Conservation (phyloP, 1,140 invertebrate genomes). For the Lasioglossum albipes region DNA sequence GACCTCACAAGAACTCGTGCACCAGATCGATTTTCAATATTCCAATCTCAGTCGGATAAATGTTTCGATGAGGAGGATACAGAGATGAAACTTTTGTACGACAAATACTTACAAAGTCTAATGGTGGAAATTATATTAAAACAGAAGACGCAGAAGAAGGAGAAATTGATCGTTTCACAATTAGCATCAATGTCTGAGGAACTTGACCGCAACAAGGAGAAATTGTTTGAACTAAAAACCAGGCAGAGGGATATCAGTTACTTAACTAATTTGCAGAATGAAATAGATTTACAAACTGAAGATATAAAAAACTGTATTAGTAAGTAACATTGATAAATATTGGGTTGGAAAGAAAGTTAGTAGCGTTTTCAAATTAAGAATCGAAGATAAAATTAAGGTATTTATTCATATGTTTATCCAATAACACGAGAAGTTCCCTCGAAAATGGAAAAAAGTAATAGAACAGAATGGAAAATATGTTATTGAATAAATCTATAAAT, state of each 20-base stretch:
- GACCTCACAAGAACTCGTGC: background rate
- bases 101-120: conserved; percentile 57
- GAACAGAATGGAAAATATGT: no score
- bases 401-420: no score
- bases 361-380: no score
- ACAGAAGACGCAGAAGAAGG: conserved; percentile 52
- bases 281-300: conserved; percentile 29
- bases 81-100: conserved; percentile 61
- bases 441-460: no score
- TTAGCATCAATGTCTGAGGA: conserved; percentile 57
- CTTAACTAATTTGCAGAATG: conserved; percentile 41
- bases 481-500: no score
- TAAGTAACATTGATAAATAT: conserved; percentile 26
- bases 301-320: conserved; percentile 42
- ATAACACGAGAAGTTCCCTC: no score
- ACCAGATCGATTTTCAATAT: conserved; percentile 2
- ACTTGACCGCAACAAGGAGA: conserved; percentile 43
- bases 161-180: conserved; percentile 42
- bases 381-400: no score
- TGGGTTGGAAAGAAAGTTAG: no score
- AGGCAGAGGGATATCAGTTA: conserved; percentile 50
- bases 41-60: conserved; percentile 20
- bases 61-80: conserved; percentile 13
- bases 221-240: conserved; percentile 55
- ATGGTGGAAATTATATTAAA: conserved; percentile 55